Evolutionary conservation across 2,888 invertebrate genomes (phyloP).

Genomic region (Drosophila neonasuta): DNA sequence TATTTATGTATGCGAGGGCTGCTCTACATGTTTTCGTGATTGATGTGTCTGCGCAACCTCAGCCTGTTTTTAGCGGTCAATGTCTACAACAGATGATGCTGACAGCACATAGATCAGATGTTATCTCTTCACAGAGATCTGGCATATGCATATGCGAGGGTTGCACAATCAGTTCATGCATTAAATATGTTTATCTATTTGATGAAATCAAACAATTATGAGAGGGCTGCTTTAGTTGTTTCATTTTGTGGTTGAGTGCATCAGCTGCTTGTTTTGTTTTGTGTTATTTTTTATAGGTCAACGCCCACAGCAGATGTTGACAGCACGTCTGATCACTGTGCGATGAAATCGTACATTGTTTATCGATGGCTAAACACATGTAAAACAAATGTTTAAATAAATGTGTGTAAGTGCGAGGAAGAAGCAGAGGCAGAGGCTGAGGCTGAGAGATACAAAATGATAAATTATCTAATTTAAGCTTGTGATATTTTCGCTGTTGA

Average conservation of each 20-base stretch:
- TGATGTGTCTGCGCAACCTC: background rate
- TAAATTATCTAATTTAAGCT: slow-evolving; percentile 32
- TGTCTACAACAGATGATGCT: slow-evolving; percentile 9
- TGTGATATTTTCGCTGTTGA: background rate
- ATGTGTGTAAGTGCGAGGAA: slow-evolving; percentile 16
- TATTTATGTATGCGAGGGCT: background rate
- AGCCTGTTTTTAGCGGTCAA: slow-evolving; percentile 11
- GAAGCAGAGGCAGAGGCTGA: background rate
- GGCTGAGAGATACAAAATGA: background rate
- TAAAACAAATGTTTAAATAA: slow-evolving; percentile 33
- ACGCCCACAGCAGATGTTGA: slow-evolving; percentile 33
- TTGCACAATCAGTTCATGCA: background rate
- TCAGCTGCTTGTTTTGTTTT: background rate
- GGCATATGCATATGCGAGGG: slow-evolving; percentile 13
- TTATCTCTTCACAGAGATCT: slow-evolving; percentile 5
- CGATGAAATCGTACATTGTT: slow-evolving; percentile 13
- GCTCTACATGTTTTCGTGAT: slow-evolving; percentile 1
- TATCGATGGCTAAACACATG: slow-evolving; percentile 26
- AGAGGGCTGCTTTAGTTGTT: slow-evolving; percentile 23
- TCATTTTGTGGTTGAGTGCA: background rate
- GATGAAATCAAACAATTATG: background rate
- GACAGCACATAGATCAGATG: slow-evolving; percentile 14
- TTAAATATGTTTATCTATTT: background rate
- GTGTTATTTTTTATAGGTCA: slow-evolving; percentile 22
- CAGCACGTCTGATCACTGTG: slow-evolving; percentile 1